phyloP scores from a whole-genome alignment of 2,797 vertebrate species.

The Sebastes dallii region DNA sequence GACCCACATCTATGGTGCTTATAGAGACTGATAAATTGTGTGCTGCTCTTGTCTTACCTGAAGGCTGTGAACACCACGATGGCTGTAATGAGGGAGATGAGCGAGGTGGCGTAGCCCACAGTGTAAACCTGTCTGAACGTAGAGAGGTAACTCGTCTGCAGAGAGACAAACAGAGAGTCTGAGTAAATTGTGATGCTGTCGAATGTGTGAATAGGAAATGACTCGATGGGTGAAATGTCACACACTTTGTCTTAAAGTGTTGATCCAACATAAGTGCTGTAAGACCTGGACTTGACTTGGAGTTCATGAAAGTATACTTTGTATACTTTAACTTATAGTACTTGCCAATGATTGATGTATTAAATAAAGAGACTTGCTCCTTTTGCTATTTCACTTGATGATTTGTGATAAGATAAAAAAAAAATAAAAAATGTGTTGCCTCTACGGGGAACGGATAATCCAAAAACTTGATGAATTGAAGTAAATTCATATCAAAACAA shows the following conservation, averaged over 20 bases:
- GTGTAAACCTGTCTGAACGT: constrained; percentile 86
- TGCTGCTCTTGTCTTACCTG: constrained; percentile 67
- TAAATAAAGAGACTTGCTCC: too few relatives aligned
- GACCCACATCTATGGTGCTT: too few relatives aligned
- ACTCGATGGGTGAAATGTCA: not conserved
- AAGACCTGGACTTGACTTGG: too few relatives aligned
- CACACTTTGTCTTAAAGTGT: not conserved
- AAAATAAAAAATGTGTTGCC: too few relatives aligned
- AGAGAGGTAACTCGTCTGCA: constrained; percentile 86
- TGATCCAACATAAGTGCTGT: not conserved
- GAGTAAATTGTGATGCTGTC: not conserved
- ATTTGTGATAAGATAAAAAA: too few relatives aligned
- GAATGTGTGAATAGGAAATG: not conserved
- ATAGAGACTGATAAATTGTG: not conserved
- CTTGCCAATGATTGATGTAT: too few relatives aligned
- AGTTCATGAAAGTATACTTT: too few relatives aligned
- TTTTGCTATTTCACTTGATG: too few relatives aligned
- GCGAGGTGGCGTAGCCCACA: constrained; percentile 84
- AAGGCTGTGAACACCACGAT: constrained; percentile 82
- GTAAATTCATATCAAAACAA: too few relatives aligned
- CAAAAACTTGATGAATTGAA: too few relatives aligned
- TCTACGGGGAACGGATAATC: too few relatives aligned
- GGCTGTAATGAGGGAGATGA: constrained; percentile 83
- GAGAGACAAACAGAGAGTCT: not conserved
- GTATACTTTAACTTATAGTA: too few relatives aligned